Percentiles rank a stretch among this genome's conserved stretches.
These are phyloP conservation scores for Homalodisca vitripennis DNA, from an alignment of 1,140 invertebrate species.

Conservation along the genomic window DNA sequence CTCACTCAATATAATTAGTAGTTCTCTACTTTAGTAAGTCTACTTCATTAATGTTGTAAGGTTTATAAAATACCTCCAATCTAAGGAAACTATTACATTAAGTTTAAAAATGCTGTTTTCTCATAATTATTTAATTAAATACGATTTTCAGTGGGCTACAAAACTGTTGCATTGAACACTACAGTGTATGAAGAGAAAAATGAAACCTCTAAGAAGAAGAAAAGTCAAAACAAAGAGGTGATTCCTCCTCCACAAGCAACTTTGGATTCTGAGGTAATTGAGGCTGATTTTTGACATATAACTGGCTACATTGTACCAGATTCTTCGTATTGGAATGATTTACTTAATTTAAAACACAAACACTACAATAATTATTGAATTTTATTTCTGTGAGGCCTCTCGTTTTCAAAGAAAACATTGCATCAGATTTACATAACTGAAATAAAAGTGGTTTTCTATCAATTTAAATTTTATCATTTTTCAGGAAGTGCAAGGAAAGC, in stretches of 20 bases:
- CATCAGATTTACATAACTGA: neutral
- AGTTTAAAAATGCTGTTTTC: no score
- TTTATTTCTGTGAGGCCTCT: no score
- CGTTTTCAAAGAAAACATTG: neutral
- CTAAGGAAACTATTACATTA: no score
- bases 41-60: no score
- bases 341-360: neutral
- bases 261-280: neutral
- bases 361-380: no score
- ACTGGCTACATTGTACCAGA: neutral
- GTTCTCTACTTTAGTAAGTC: no score
- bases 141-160: neutral
- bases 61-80: no score
- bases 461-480: neutral
- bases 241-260: neutral
- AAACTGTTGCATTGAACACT: neutral
- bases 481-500: neutral
- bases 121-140: neutral
- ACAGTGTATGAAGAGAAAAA: neutral
- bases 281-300: neutral
- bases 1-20: no score
- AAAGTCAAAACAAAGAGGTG: neutral
- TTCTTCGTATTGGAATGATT: neutral
- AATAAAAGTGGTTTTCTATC: neutral
- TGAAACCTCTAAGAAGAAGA: constrained; percentile 6